phyloP scores from a whole-genome alignment of 2,797 vertebrate genomes.

The Crenichthys baileyi region DNA sequence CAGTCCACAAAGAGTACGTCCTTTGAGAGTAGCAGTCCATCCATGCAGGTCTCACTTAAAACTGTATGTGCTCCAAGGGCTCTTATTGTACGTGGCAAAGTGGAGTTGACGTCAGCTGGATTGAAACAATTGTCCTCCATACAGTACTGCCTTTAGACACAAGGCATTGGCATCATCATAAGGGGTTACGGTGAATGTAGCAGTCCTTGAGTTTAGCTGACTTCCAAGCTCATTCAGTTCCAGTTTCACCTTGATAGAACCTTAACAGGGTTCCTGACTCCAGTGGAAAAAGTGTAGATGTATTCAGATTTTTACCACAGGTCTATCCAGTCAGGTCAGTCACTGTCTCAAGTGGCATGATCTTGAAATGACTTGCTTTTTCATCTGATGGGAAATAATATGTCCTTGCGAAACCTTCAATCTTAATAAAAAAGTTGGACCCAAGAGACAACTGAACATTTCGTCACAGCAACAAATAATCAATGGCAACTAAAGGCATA shows the following conservation, averaged over 20 bases:
- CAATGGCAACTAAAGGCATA: slow-evolving; percentile 1
- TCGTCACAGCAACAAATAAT: slow-evolving; percentile 17
- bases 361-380: slow-evolving; percentile 22
- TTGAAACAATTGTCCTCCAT: slow-evolving; percentile 18
- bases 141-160: slow-evolving; percentile 14
- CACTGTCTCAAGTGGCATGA: slow-evolving; percentile 18
- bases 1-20: slow-evolving; percentile 14
- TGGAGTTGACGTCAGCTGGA: neutral
- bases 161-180: slow-evolving; percentile 17
- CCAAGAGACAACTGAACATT: slow-evolving; percentile 20
- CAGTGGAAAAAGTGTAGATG: neutral
- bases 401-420: slow-evolving; percentile 17
- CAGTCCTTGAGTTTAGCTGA: slow-evolving; percentile 29
- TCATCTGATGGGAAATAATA: slow-evolving; percentile 19
- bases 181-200: neutral
- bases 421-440: slow-evolving; percentile 19
- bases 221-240: slow-evolving; percentile 11
- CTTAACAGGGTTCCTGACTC: slow-evolving; percentile 1
- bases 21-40: slow-evolving; percentile 20
- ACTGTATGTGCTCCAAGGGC: slow-evolving; percentile 2
- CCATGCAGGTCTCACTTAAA: slow-evolving; percentile 23
- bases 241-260: neutral
- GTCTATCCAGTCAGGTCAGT: slow-evolving; percentile 28
- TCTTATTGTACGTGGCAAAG: slow-evolving; percentile 28
- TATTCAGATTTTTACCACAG: slow-evolving; percentile 8